These are phyloP conservation scores for Lepidostoma basale DNA, from an alignment of 1,140 invertebrate species.

Conservation along the genomic window DNA sequence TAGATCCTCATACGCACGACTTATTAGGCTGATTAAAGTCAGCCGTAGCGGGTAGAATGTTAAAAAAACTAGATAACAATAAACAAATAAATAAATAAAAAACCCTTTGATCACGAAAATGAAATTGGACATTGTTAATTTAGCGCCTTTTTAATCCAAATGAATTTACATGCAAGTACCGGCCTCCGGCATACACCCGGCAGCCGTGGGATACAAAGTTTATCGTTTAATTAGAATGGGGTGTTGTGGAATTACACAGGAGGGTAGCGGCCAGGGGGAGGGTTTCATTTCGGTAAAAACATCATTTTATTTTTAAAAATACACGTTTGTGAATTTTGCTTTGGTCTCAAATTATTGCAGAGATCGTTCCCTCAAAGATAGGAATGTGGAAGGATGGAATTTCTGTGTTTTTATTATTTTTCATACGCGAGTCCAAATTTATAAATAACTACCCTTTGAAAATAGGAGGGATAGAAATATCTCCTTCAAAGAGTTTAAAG, in stretches of 20 bases:
- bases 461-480: too few relatives aligned
- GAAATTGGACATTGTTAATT: slow-evolving; percentile 2
- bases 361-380: slow-evolving; percentile 4
- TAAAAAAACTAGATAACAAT: neutral
- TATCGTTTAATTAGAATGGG: slow-evolving; percentile 24
- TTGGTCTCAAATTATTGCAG: slow-evolving; percentile 3
- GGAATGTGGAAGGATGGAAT: neutral
- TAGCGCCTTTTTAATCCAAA: slow-evolving; percentile 3
- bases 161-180: slow-evolving; percentile 1
- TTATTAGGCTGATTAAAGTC: too few relatives aligned
- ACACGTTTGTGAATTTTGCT: slow-evolving; percentile 1
- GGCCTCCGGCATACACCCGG: too few relatives aligned
- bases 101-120: neutral
- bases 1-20: too few relatives aligned
- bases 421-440: too few relatives aligned
- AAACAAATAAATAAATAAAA: neutral
- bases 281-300: slow-evolving; percentile 16
- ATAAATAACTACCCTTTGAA: too few relatives aligned
- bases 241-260: neutral
- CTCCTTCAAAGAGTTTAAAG: too few relatives aligned
- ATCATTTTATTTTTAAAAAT: slow-evolving; percentile 20
- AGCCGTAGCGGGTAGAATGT: neutral
- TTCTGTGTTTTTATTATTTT: too few relatives aligned
- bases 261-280: neutral
- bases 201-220: neutral